phyloP scores from a whole-genome alignment of 2,888 invertebrate genomes.

The Archips crataeganus region DNA sequence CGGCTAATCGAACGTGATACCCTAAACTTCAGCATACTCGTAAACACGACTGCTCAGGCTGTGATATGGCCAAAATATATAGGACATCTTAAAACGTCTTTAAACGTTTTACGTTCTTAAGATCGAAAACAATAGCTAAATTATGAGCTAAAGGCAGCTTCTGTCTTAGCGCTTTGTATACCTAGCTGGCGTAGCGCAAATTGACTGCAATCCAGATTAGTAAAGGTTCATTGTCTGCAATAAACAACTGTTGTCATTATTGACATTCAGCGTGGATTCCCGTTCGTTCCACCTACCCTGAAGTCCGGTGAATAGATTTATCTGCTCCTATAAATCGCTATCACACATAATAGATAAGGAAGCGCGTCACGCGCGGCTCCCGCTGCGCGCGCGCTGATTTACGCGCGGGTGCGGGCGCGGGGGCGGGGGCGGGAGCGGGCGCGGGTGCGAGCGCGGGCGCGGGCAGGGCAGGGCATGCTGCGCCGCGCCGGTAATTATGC shows the following conservation, averaged over 20 bases:
- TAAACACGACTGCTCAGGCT: too few relatives aligned
- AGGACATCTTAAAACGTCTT: too few relatives aligned
- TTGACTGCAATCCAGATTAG: too few relatives aligned
- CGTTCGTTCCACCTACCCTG: background rate
- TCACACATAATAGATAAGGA: slow-evolving; percentile 40
- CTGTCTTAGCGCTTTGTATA: too few relatives aligned
- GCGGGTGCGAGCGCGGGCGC: background rate
- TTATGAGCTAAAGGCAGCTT: too few relatives aligned
- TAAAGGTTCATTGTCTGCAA: too few relatives aligned
- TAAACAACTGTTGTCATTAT: background rate
- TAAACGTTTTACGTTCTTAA: too few relatives aligned
- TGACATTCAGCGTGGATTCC: background rate
- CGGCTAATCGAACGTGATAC: too few relatives aligned
- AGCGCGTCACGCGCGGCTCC: slow-evolving; percentile 34
- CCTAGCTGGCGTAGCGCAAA: too few relatives aligned
- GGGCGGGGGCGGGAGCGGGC: background rate
- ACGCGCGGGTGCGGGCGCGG: background rate
- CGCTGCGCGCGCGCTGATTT: slow-evolving; percentile 42
- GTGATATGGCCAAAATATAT: too few relatives aligned
- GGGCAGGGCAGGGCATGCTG: background rate
- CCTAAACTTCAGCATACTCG: too few relatives aligned
- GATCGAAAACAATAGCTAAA: too few relatives aligned
- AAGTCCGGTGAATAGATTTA: background rate
- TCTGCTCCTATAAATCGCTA: slow-evolving; percentile 36
- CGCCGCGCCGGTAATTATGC: slow-evolving; percentile 37